Evolutionary conservation across 1,140 invertebrate genomes (phyloP).

Genomic region (Xylocopa sonorina): DNA sequence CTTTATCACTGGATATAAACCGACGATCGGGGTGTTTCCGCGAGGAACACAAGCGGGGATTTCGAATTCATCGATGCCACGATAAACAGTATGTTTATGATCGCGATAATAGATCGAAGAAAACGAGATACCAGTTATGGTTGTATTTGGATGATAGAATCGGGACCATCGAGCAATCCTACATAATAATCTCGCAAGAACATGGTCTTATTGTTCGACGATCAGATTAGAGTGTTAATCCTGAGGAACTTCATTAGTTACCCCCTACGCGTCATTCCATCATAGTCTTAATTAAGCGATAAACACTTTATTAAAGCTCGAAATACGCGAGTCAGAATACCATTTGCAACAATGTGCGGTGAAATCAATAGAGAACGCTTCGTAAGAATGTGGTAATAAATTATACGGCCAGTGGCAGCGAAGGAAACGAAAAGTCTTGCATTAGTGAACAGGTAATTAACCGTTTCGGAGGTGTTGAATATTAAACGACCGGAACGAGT

Average conservation of each 20-base stretch:
- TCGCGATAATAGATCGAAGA: not conserved
- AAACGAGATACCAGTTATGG: not conserved
- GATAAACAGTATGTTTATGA: too few species aligned
- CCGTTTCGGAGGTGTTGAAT: too few species aligned
- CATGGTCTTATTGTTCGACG: too few species aligned
- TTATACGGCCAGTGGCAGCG: too few species aligned
- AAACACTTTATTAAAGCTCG: not conserved
- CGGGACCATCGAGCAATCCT: too few species aligned
- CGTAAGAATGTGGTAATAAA: too few species aligned
- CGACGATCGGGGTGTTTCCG: conserved; percentile 21
- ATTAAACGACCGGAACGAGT: too few species aligned
- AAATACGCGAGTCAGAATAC: not conserved
- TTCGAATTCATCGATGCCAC: conserved; percentile 46
- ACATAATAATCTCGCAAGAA: not conserved
- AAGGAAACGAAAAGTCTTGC: too few species aligned
- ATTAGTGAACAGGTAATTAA: too few species aligned
- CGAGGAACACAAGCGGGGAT: conserved; percentile 27
- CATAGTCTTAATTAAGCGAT: not conserved
- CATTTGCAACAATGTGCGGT: not conserved
- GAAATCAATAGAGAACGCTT: too few species aligned
- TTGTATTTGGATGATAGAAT: too few species aligned
- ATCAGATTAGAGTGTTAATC: not conserved
- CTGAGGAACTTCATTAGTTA: not conserved
- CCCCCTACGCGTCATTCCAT: too few species aligned
- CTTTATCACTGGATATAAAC: conserved; percentile 64